A percentile compares a stretch with the other conserved stretches of the same genome.
Conservation (phyloP, 2,797 vertebrate genomes). For the Microctenopoma lineatum region DNA sequence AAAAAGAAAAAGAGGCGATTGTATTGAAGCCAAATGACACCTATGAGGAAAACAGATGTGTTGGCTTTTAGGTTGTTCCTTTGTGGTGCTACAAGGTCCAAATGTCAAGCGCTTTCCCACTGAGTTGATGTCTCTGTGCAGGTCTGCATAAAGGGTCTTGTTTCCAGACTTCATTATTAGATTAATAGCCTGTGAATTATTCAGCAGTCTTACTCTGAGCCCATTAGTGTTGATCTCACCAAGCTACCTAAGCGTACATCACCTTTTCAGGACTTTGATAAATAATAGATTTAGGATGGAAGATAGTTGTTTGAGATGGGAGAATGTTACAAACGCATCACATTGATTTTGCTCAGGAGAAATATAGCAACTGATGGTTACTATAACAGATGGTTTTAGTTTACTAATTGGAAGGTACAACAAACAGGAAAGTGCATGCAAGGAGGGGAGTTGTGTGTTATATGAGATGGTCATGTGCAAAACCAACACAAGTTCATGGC, state of each 20-base stretch:
- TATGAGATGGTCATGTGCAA: slow-evolving; percentile 31
- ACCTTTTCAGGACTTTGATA: slow-evolving; percentile 66
- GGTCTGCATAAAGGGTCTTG: slow-evolving; percentile 68
- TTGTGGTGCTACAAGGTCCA: slow-evolving; percentile 81
- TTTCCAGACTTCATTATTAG: slow-evolving; percentile 79
- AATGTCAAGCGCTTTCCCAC: slow-evolving; percentile 80
- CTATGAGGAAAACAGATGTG: slow-evolving; percentile 30
- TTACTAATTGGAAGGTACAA: slow-evolving; percentile 16
- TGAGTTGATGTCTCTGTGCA: slow-evolving; percentile 73
- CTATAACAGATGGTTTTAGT: slow-evolving; percentile 35
- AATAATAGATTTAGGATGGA: slow-evolving; percentile 75
- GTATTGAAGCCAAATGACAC: slow-evolving; percentile 34
- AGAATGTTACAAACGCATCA: slow-evolving; percentile 52
- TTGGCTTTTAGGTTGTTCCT: slow-evolving; percentile 51
- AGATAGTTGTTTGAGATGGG: slow-evolving; percentile 57
- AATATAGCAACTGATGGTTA: slow-evolving; percentile 30
- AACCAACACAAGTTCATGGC: not conserved
- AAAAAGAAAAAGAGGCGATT: slow-evolving; percentile 21
- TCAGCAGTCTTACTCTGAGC: slow-evolving; percentile 66
- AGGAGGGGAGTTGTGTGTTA: slow-evolving; percentile 31
- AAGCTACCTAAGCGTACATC: slow-evolving; percentile 65
- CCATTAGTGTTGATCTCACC: slow-evolving; percentile 74
- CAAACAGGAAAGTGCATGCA: slow-evolving; percentile 25
- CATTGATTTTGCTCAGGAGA: slow-evolving; percentile 50
- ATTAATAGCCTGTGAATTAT: slow-evolving; percentile 80